Evolutionary conservation across 2,797 vertebrate genomes (phyloP), one percentile per base, ranked within the genome.

Genomic region (Cuculus canorus): DNA sequence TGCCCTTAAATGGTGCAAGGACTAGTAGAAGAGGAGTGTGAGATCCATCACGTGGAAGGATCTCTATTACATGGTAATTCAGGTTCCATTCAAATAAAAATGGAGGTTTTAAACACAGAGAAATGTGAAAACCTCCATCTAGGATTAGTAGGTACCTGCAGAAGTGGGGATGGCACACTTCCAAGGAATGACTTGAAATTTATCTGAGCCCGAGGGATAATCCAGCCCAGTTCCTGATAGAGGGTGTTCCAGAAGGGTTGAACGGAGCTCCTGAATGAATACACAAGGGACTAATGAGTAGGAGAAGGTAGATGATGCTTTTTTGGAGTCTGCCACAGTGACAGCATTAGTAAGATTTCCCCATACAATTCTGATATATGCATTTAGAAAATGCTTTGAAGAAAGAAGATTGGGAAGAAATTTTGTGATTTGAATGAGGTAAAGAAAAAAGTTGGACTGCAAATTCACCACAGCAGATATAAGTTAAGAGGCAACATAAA

Each of bases 401-500:
- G 8, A 0, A 28, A 50, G 79, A 35, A 37, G 7, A 30, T 3
- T 30, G 14, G 10, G 52, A 87, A 52, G 35, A 69, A 71, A 52
- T 48, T 43, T 70, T 72, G 24, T 33, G 41, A 60, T 72, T 81
- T 71, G 80, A 72, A 78, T 30, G 13, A 79, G 16, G 10, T 54
- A 33, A 76, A 86, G 32, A 70, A 86, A 72, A 78, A 71, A 65
- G 11, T 30, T 52, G 27, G 56, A 47, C 25, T 60, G 61, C 65
- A 95, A 96, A 92, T 86, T 81, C 56, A 56, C 45, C 39, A 8
- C 77, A 39, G 30, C 35, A 92, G n/a, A 59, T 10, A 18, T 56
- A 75, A 88, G n/a, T 16, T 37, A 32, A 60, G 33, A 63, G 24
- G 43, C 57, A 64, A 59, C 24, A 13, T 15, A 65, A 94, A 93